These are phyloP conservation scores for Genyomyrus donnyi DNA, from an alignment of 2,113 vertebrate genomes.

Conservation along the genomic window DNA sequence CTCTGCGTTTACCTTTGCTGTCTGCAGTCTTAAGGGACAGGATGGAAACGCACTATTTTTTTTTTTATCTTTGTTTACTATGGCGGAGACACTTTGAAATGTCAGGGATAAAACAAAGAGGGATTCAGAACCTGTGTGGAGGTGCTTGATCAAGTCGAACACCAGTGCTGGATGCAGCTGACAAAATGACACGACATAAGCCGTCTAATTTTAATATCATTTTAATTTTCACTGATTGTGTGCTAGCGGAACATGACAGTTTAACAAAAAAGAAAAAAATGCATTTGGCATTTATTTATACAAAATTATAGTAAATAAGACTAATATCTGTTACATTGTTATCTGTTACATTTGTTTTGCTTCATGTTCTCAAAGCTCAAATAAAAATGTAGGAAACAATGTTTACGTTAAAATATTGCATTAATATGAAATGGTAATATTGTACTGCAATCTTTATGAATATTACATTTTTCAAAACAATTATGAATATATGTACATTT, in stretches of 20 bases:
- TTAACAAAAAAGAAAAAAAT: background rate
- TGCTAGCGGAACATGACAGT: background rate
- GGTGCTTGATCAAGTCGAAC: conserved; percentile 20
- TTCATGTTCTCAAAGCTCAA: background rate
- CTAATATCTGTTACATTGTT: background rate
- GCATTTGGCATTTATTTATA: background rate
- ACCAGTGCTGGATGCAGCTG: background rate
- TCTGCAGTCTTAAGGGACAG: conserved; percentile 47
- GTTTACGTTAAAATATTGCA: background rate
- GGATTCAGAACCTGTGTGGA: conserved; percentile 39
- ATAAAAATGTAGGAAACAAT: background rate
- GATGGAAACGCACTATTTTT: conserved; percentile 40
- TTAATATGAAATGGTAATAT: background rate
- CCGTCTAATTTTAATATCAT: background rate
- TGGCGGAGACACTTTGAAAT: conserved; percentile 37
- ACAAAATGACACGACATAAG: background rate
- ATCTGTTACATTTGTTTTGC: background rate
- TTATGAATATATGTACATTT: background rate
- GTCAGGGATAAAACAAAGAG: conserved; percentile 36
- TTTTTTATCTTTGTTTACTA: conserved; percentile 37
- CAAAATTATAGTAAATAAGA: background rate
- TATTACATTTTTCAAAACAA: background rate
- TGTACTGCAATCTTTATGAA: background rate
- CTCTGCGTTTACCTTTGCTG: conserved; percentile 54
- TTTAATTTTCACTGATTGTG: background rate